phyloP scores from a whole-genome alignment of 2,113 vertebrate genomes.

The Thryonomys swinderianus region DNA sequence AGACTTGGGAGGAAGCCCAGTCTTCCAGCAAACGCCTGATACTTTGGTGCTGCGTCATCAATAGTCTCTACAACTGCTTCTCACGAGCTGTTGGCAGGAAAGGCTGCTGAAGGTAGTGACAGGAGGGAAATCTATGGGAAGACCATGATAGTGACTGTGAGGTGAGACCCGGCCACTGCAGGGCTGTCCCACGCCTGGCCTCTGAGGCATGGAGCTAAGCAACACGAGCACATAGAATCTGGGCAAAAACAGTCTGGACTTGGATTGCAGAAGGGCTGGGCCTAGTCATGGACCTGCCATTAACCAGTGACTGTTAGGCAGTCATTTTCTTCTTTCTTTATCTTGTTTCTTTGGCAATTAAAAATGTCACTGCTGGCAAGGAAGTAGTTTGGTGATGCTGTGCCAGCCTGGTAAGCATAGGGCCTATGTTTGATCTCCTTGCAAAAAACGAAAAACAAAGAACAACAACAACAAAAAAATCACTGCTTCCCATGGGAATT shows the following conservation, averaged over 20 bases:
- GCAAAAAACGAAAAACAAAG: no score
- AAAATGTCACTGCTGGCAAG: not conserved
- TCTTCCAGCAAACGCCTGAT: not conserved
- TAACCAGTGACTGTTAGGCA: not conserved
- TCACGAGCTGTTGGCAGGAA: not conserved
- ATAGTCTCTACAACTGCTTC: not conserved
- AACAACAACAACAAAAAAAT: not conserved
- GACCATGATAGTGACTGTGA: not conserved
- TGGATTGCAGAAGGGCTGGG: slow-evolving; percentile 11
- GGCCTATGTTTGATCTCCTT: no score
- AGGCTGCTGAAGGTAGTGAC: not conserved
- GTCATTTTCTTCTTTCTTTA: not conserved
- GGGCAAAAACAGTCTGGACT: not conserved
- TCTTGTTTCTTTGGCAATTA: slow-evolving; percentile 2
- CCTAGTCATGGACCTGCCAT: not conserved
- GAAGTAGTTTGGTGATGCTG: no score
- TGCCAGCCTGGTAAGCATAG: no score
- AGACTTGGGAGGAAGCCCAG: slow-evolving; percentile 23
- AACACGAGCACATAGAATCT: not conserved
- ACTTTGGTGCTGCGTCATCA: not conserved
- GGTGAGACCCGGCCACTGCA: not conserved
- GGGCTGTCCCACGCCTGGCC: not conserved
- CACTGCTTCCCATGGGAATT: not conserved
- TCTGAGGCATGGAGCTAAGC: not conserved
- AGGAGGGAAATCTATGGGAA: not conserved